Conservation (phyloP, 2,113 vertebrate genomes). For the Podilymbus podiceps region DNA sequence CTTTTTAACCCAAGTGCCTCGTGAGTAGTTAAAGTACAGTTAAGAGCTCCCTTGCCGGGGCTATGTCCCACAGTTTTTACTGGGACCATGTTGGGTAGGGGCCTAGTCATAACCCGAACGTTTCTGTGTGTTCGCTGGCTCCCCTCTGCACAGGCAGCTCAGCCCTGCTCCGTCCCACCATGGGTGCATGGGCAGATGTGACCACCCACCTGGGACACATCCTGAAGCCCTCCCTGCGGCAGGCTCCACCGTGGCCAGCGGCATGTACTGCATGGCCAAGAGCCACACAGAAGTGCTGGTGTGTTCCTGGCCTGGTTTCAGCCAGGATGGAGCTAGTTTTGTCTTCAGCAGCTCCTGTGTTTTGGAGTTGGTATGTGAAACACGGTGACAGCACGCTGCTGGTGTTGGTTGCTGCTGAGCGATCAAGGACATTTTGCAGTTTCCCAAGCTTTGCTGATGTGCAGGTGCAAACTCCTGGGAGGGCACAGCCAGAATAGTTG, state of each 20-base stretch:
- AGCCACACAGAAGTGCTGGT: not conserved
- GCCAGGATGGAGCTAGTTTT: too few species aligned
- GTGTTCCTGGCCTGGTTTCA: too few species aligned
- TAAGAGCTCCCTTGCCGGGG: not conserved
- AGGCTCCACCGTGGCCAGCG: not conserved
- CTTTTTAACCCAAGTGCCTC: not conserved
- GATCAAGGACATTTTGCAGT: too few species aligned
- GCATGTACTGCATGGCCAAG: rapidly evolving
- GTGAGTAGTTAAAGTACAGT: not conserved
- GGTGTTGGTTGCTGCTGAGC: too few species aligned
- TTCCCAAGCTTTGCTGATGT: too few species aligned
- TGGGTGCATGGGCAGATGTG: rapidly evolving
- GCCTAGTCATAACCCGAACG: not conserved
- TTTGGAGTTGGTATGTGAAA: too few species aligned
- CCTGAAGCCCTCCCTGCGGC: not conserved
- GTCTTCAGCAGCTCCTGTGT: too few species aligned
- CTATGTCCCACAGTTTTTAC: rapidly evolving
- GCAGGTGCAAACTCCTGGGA: too few species aligned
- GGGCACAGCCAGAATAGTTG: too few species aligned
- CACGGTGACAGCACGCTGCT: too few species aligned
- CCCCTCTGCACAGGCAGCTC: not conserved
- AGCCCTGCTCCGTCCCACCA: not conserved
- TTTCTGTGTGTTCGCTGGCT: not conserved
- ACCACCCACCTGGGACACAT: not conserved
- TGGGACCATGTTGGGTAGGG: not conserved